Evolutionary conservation across 2,797 vertebrate genomes (phyloP).

Genomic region (Mormyrops boulengeri): DNA sequence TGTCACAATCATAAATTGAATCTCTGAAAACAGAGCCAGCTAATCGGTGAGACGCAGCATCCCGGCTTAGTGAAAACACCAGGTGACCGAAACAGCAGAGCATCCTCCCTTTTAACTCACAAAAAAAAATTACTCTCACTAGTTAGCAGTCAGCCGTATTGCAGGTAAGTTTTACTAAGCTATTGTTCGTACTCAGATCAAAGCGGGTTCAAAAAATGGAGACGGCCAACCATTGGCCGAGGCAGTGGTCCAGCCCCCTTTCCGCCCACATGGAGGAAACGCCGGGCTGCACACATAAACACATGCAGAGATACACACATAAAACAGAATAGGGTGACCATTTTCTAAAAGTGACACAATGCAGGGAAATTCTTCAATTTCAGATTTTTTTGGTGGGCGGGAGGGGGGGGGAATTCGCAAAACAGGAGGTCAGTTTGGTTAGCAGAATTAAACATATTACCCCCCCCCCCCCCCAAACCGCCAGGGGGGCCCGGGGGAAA

Average conservation of each 20-base stretch:
- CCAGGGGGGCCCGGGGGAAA: too few relatives aligned
- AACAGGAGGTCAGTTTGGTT: not conserved
- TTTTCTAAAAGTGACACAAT: not conserved
- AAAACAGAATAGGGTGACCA: not conserved
- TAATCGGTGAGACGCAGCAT: not conserved
- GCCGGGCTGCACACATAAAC: not conserved
- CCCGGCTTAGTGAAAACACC: not conserved
- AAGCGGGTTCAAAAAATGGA: not conserved
- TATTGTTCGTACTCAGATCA: not conserved
- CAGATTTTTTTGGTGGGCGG: not conserved
- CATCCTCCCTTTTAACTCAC: not conserved
- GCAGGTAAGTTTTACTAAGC: not conserved
- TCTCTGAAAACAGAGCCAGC: not conserved
- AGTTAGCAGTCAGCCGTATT: not conserved
- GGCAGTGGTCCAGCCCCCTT: not conserved
- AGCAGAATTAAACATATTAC: not conserved
- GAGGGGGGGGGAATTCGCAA: not conserved
- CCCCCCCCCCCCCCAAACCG: too few relatives aligned
- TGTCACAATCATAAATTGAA: not conserved
- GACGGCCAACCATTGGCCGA: not conserved
- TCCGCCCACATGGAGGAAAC: not conserved
- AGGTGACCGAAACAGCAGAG: not conserved
- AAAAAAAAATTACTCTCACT: not conserved
- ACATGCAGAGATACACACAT: not conserved
- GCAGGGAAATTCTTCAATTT: not conserved